Evolutionary conservation across 2,113 vertebrate genomes (phyloP).

Genomic region (Corapipo altera): DNA sequence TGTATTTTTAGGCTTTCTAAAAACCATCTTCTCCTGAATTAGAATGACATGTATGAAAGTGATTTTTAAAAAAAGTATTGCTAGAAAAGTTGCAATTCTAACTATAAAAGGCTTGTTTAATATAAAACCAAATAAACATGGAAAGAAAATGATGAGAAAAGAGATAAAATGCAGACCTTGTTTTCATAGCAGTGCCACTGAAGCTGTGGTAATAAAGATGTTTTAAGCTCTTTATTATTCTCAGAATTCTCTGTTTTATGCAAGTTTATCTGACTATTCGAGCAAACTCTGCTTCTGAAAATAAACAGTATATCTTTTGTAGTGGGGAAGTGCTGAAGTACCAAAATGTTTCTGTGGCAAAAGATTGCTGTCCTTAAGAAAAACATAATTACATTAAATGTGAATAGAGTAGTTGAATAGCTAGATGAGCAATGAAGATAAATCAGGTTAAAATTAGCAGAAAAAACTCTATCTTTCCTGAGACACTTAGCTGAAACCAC

Average conservation of each 20-base stretch:
- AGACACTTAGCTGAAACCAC: not conserved
- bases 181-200: not conserved
- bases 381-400: not conserved
- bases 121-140: not conserved
- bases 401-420: not conserved
- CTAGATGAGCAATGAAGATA: not conserved
- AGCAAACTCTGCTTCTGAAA: not conserved
- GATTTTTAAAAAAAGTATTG: not conserved
- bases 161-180: not conserved
- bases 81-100: not conserved
- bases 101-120: not conserved
- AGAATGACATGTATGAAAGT: not conserved
- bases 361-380: not conserved
- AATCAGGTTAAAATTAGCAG: not conserved
- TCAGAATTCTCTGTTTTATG: not conserved
- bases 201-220: not conserved
- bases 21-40: not conserved
- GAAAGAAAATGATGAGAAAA: not conserved
- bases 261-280: not conserved
- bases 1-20: not conserved
- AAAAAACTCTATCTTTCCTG: not conserved
- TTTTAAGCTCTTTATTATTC: not conserved
- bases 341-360: not conserved
- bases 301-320: not conserved
- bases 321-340: not conserved